phyloP scores from a whole-genome alignment of 2,797 vertebrate genomes.

The Mormyrus hasselquistii region DNA sequence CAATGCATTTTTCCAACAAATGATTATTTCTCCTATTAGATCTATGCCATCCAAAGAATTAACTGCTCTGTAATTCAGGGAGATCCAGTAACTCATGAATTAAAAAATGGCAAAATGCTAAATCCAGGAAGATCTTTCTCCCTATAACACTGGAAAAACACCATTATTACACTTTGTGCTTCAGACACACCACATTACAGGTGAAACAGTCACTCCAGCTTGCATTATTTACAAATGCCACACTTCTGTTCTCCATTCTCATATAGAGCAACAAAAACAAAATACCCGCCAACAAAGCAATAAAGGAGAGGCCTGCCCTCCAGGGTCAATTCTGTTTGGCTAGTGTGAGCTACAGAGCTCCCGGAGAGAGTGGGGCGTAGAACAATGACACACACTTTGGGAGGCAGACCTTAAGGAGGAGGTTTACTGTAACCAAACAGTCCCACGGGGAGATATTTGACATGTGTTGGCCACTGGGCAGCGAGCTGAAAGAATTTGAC shows the following conservation, averaged over 20 bases:
- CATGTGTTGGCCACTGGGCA: slow-evolving; percentile 88
- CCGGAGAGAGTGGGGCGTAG: slow-evolving; percentile 5
- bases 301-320: slow-evolving; percentile 19
- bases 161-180: neutral
- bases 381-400: slow-evolving; percentile 10
- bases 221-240: slow-evolving; percentile 6
- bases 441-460: slow-evolving; percentile 86
- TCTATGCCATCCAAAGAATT: neutral
- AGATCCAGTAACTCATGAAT: neutral
- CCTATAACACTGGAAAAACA: neutral
- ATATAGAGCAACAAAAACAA: neutral
- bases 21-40: neutral
- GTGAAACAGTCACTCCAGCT: neutral
- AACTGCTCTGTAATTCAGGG: neutral
- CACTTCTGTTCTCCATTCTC: neutral
- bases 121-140: neutral
- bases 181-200: neutral
- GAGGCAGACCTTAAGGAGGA: slow-evolving; percentile 51
- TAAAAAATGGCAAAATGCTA: neutral
- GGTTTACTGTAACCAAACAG: slow-evolving; percentile 79
- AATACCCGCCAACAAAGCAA: slow-evolving; percentile 1
- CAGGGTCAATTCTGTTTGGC: slow-evolving; percentile 35
- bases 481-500: slow-evolving; percentile 94
- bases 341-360: slow-evolving; percentile 32
- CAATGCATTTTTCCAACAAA: neutral